phyloP scores from a whole-genome alignment of 2,888 invertebrate species.

The Acanthococcus lagerstroemiae region DNA sequence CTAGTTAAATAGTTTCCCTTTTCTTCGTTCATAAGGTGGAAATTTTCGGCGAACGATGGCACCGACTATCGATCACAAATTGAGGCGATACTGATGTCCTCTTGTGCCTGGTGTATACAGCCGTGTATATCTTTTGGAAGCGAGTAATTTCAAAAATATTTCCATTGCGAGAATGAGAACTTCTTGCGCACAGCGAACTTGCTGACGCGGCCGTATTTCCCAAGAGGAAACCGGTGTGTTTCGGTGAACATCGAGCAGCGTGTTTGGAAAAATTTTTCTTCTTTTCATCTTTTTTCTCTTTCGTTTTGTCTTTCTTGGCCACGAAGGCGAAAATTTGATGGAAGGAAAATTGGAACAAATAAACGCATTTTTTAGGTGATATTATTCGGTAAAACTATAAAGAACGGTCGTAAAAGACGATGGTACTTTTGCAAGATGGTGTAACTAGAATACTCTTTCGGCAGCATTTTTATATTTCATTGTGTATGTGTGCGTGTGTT shows the following conservation, averaged over 20 bases:
- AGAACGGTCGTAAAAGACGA: slow-evolving; percentile 17
- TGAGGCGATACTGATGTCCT: too few species aligned
- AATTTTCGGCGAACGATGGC: too few species aligned
- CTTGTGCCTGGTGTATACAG: too few species aligned
- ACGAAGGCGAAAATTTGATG: neutral
- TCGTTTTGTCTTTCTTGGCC: slow-evolving; percentile 2
- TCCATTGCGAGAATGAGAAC: too few species aligned
- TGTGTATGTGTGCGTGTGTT: too few species aligned
- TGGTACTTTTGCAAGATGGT: slow-evolving; percentile 2
- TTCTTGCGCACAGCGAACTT: too few species aligned
- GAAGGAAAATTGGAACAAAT: slow-evolving; percentile 17
- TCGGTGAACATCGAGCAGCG: neutral
- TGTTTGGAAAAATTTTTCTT: neutral
- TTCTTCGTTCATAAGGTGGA: too few species aligned
- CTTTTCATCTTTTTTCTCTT: neutral
- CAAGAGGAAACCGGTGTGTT: slow-evolving; percentile 13
- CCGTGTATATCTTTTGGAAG: too few species aligned
- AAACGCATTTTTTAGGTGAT: slow-evolving; percentile 8
- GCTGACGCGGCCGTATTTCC: slow-evolving; percentile 9
- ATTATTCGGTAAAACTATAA: slow-evolving; percentile 14
- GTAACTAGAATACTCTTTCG: neutral
- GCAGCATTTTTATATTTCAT: neutral
- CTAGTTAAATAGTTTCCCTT: too few species aligned
- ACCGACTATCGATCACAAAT: too few species aligned
- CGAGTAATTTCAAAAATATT: too few species aligned